Percentiles rank a stretch among this genome's conserved stretches.
These are phyloP conservation scores for Lophochroa leadbeateri DNA, from an alignment of 2,113 vertebrate genomes.

Conservation along the genomic window DNA sequence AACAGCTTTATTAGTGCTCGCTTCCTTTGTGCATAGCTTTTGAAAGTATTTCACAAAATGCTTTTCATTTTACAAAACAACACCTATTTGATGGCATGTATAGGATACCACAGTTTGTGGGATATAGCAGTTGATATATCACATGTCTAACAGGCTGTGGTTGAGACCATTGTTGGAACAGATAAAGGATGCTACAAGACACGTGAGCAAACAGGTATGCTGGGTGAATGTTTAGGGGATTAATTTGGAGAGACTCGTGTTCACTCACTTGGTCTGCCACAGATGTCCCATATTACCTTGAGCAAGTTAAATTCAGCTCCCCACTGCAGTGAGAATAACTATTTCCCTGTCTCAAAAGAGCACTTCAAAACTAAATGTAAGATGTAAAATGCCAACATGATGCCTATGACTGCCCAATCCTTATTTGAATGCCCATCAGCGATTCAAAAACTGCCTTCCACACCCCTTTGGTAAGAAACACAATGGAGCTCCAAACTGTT, in stretches of 20 bases:
- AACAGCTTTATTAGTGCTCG: not conserved
- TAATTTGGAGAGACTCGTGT: not conserved
- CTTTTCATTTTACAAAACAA: not conserved
- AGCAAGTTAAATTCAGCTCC: not conserved
- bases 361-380: not conserved
- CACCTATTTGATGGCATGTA: not conserved
- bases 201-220: not conserved
- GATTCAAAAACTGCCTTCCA: not conserved
- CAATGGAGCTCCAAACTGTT: not conserved
- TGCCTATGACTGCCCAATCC: accelerated
- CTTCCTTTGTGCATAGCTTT: not conserved
- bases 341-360: not conserved
- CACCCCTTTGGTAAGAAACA: not conserved
- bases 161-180: not conserved
- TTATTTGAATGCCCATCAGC: accelerated
- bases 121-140: not conserved
- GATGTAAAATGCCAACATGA: not conserved
- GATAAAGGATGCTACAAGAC: not conserved
- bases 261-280: not conserved
- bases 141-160: not conserved
- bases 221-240: not conserved
- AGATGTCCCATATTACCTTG: not conserved
- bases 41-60: not conserved
- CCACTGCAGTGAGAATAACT: not conserved
- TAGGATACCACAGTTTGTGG: not conserved